phyloP scores from a whole-genome alignment of 1,140 invertebrate genomes.

The Melanaphis sacchari region DNA sequence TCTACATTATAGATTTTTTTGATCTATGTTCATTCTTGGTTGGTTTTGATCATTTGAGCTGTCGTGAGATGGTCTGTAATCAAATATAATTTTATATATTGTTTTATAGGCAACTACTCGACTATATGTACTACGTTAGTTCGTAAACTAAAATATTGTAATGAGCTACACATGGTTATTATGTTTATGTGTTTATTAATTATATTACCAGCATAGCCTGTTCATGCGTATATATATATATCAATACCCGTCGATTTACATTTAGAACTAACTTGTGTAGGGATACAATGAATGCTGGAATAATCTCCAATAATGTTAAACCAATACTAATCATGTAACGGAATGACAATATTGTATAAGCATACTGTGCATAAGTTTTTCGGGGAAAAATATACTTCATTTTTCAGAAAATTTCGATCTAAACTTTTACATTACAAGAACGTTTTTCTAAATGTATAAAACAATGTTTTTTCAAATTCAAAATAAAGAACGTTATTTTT shows the following conservation, averaged over 20 bases:
- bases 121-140: background rate
- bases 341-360: background rate
- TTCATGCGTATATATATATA: background rate
- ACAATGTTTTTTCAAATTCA: background rate
- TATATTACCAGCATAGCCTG: background rate
- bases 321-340: background rate
- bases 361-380: background rate
- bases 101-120: background rate
- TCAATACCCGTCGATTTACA: background rate
- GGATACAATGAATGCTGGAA: background rate
- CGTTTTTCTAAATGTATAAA: background rate
- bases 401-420: background rate
- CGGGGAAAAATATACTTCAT: background rate
- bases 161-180: background rate
- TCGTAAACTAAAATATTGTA: background rate
- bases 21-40: background rate
- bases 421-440: background rate
- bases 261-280: background rate
- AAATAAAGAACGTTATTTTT: background rate
- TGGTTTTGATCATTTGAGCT: background rate
- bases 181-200: background rate
- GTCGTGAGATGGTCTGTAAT: background rate
- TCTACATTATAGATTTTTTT: background rate
- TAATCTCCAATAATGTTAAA: background rate
- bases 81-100: too few relatives aligned